Evolutionary conservation across 2,113 vertebrate species (phyloP).

Genomic region (Pseudonaja textilis): DNA sequence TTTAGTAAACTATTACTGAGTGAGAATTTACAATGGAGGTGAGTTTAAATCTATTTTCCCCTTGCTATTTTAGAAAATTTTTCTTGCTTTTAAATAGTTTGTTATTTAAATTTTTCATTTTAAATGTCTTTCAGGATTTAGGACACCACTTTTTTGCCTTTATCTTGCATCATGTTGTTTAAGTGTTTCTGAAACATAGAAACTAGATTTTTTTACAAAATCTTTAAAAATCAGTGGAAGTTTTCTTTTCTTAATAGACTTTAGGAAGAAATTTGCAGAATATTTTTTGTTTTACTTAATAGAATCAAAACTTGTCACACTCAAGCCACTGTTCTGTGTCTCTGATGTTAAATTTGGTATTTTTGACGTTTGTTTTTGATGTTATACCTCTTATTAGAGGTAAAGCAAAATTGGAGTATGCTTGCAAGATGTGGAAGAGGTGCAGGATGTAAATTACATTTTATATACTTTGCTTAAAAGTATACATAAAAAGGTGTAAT

Average conservation of each 20-base stretch:
- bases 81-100: not conserved
- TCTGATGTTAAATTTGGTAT: not conserved
- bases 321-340: not conserved
- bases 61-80: not conserved
- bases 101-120: not conserved
- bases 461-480: not conserved
- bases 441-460: not conserved
- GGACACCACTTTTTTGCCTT: not conserved
- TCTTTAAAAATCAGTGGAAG: not conserved
- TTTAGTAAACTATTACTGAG: constrained; percentile 23
- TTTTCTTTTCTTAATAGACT: not conserved
- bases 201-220: not conserved
- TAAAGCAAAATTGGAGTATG: not conserved
- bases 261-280: not conserved
- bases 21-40: constrained; percentile 74
- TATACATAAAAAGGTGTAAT: not conserved
- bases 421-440: not conserved
- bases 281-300: not conserved
- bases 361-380: not conserved
- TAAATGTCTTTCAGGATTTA: not conserved
- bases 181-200: not conserved
- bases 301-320: not conserved
- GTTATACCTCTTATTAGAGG: not conserved
- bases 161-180: not conserved
- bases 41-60: constrained; percentile 45